phyloP scores from a whole-genome alignment of 2,888 invertebrate genomes.

The Abscondita cerata region DNA sequence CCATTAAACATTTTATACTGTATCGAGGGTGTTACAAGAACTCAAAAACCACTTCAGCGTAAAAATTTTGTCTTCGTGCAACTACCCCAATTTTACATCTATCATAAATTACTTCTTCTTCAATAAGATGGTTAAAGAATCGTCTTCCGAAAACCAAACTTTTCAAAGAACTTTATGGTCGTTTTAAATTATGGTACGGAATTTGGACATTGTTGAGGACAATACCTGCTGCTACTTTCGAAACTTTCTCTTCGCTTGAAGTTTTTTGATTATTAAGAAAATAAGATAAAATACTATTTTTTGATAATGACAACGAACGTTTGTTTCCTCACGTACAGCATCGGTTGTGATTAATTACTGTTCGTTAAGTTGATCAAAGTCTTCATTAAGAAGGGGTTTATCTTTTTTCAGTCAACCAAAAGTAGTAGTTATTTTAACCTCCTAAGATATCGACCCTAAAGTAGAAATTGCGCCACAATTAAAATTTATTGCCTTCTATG shows the following conservation, averaged over 20 bases:
- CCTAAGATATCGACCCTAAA: no score
- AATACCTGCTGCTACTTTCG: constrained; percentile 13
- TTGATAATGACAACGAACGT: no score
- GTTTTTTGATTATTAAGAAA: no score
- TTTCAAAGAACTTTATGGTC: constrained; percentile 16
- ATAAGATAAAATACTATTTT: no score
- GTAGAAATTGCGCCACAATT: no score
- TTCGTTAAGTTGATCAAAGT: no score
- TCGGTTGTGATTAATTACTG: no score
- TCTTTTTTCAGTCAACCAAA: no score
- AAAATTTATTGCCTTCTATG: no score
- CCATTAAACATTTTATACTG: constrained; percentile 10
- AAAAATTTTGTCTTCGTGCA: constrained; percentile 7
- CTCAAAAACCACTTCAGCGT: constrained; percentile 15
- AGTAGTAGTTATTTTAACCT: no score
- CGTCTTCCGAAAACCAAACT: constrained; percentile 10
- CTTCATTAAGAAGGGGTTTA: no score
- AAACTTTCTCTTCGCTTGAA: constrained; percentile 13
- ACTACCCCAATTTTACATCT: constrained; percentile 12
- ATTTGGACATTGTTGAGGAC: not conserved
- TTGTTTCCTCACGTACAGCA: no score
- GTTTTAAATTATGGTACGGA: constrained; percentile 15
- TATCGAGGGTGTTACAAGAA: constrained; percentile 15
- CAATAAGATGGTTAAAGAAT: constrained; percentile 1
- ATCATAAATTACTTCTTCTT: constrained; percentile 19